Conservation (phyloP, 1,140 invertebrate species). For the Gryllus bimaculatus region DNA sequence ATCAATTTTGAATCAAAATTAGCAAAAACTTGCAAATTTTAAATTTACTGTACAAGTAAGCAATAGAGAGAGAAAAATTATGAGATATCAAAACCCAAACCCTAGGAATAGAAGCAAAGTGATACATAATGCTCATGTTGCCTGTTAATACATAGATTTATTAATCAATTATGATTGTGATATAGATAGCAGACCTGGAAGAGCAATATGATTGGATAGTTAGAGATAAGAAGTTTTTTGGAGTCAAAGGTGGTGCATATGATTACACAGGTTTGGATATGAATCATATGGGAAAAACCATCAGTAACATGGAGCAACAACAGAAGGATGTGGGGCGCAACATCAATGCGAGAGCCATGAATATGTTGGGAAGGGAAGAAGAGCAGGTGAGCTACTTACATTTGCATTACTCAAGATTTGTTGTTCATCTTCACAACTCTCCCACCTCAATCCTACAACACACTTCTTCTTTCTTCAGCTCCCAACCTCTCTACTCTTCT, state of each 20-base stretch:
- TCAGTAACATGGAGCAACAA: constrained; percentile 52
- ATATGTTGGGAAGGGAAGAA: constrained; percentile 74
- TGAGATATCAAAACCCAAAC: too few relatives aligned
- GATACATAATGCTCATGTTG: background rate
- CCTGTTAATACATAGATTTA: constrained; percentile 9
- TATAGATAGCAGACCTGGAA: constrained; percentile 41
- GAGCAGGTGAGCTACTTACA: constrained; percentile 50
- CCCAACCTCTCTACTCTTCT: too few relatives aligned
- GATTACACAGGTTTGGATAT: constrained; percentile 48
- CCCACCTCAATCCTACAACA: too few relatives aligned
- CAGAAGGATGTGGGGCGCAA: constrained; percentile 65
- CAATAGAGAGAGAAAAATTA: too few relatives aligned
- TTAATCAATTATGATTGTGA: background rate
- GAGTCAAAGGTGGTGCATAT: constrained; percentile 43
- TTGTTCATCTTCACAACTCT: background rate
- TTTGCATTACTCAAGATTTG: background rate
- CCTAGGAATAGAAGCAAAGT: too few relatives aligned
- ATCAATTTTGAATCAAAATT: too few relatives aligned
- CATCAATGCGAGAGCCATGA: constrained; percentile 80
- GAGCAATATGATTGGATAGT: constrained; percentile 65
- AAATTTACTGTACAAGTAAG: too few relatives aligned
- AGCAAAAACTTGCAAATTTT: too few relatives aligned
- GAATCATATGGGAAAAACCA: constrained; percentile 45
- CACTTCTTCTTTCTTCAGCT: too few relatives aligned
- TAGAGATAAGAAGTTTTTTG: constrained; percentile 70